Percentiles rank a stretch among this genome's conserved stretches.
These are phyloP conservation scores for Rhogogaster chlorosoma DNA, from an alignment of 2,888 invertebrate species.

Conservation along the genomic window DNA sequence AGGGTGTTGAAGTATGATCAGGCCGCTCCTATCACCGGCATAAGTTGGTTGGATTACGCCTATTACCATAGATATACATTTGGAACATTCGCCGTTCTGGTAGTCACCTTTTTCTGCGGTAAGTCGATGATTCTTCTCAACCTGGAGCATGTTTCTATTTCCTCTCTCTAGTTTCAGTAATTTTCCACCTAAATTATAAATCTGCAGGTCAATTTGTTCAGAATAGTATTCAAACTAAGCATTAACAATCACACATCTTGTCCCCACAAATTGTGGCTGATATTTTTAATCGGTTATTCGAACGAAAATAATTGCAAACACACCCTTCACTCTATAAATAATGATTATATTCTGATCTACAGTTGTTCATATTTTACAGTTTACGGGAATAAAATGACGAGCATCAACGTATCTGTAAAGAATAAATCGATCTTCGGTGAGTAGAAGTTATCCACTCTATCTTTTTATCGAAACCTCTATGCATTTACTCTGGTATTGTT, in stretches of 20 bases:
- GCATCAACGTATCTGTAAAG: slow-evolving; percentile 70
- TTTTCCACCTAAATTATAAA: background rate
- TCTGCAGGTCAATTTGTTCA: background rate
- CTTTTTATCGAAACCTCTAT: background rate
- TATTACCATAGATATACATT: slow-evolving; percentile 73
- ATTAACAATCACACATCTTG: background rate
- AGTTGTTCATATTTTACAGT: slow-evolving; percentile 63
- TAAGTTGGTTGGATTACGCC: slow-evolving; percentile 73
- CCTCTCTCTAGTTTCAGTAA: background rate
- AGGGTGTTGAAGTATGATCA: slow-evolving; percentile 71
- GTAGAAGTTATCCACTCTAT: slow-evolving; percentile 53
- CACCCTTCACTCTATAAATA: slow-evolving; percentile 16
- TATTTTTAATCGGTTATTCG: slow-evolving; percentile 35
- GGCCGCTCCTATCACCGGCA: slow-evolving; percentile 69
- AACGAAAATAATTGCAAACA: background rate
- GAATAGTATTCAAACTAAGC: background rate
- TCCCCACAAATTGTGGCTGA: background rate
- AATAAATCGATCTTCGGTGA: slow-evolving; percentile 72
- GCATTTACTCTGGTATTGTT: background rate
- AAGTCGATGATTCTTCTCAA: slow-evolving; percentile 55
- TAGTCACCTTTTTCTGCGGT: slow-evolving; percentile 72
- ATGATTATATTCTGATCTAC: slow-evolving; percentile 47
- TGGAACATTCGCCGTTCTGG: slow-evolving; percentile 68
- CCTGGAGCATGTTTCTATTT: background rate
- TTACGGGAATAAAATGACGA: slow-evolving; percentile 72